These are phyloP conservation scores for Megatriorchis doriae DNA, from an alignment of 2,113 vertebrate species.

Conservation along the genomic window DNA sequence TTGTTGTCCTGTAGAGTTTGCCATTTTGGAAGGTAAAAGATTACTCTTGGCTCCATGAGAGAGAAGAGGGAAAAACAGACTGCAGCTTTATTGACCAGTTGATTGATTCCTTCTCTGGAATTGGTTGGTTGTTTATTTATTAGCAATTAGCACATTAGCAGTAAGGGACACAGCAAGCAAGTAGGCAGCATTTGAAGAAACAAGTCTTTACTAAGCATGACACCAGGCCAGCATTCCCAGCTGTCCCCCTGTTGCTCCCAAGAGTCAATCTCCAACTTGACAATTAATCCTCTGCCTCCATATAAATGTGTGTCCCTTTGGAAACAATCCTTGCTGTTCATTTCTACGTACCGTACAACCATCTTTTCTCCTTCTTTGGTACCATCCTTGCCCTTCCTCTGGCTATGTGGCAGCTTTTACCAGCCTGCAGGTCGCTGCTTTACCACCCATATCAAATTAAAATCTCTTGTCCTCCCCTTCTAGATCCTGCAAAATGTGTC, in stretches of 20 bases:
- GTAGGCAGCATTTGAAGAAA: background rate
- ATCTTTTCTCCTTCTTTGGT: background rate
- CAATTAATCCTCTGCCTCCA: background rate
- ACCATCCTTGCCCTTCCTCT: background rate
- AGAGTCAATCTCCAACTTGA: background rate
- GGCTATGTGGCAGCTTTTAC: background rate
- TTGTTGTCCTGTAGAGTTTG: background rate
- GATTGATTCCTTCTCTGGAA: background rate
- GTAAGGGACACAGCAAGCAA: background rate
- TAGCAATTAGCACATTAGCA: background rate
- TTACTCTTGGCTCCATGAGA: background rate
- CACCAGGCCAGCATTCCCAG: background rate
- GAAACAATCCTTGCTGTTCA: conserved; percentile 5
- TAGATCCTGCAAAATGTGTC: background rate
- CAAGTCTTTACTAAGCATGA: background rate
- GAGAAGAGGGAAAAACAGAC: background rate
- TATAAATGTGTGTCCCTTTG: background rate
- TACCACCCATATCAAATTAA: background rate
- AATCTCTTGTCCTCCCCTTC: background rate
- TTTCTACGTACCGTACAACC: background rate
- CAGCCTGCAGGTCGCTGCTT: background rate
- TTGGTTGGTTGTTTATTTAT: background rate
- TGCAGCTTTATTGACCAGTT: background rate
- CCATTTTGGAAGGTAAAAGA: background rate
- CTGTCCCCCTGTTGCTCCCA: background rate